phyloP scores from a whole-genome alignment of 2,888 invertebrate genomes.

The Amiota minor region DNA sequence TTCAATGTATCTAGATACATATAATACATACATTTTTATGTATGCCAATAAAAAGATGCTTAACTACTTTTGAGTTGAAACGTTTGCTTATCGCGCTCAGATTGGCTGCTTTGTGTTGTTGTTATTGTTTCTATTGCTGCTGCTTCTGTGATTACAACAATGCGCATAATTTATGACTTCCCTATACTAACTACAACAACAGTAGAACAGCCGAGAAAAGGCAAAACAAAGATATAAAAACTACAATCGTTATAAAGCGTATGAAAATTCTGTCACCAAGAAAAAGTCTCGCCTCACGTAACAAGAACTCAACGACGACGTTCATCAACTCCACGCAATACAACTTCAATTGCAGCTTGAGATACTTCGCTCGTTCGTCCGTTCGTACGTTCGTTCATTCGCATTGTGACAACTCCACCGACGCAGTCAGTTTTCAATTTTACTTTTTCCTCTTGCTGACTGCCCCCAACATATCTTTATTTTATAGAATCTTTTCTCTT shows the following conservation, averaged over 20 bases:
- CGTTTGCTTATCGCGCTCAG: conserved; percentile 7
- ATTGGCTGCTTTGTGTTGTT: conserved; percentile 10
- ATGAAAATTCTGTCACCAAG: not conserved
- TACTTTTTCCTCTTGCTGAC: not conserved
- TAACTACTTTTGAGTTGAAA: conserved; percentile 17
- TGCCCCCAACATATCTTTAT: conserved; percentile 14
- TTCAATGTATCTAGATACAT: not conserved
- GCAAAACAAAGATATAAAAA: conserved; percentile 2
- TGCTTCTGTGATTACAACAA: conserved; percentile 13
- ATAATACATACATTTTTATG: not conserved
- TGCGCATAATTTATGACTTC: conserved; percentile 64
- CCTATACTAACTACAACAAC: conserved; percentile 43
- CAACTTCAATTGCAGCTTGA: conserved; percentile 10
- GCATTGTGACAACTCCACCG: conserved; percentile 37
- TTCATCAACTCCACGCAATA: conserved; percentile 20
- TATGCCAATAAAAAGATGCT: conserved; percentile 21
- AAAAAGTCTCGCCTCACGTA: conserved; percentile 60
- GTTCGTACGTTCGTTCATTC: not conserved
- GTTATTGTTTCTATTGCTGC: conserved; percentile 1
- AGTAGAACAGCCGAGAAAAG: not conserved
- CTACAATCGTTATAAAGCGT: not conserved
- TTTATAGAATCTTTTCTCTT: not conserved
- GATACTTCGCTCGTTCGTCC: too few species aligned
- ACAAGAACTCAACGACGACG: conserved; percentile 27
- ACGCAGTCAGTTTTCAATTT: conserved; percentile 55